Evolutionary conservation across 2,797 vertebrate genomes (phyloP), one percentile per base, ranked within the genome.

Genomic region (Muscicapa striata): DNA sequence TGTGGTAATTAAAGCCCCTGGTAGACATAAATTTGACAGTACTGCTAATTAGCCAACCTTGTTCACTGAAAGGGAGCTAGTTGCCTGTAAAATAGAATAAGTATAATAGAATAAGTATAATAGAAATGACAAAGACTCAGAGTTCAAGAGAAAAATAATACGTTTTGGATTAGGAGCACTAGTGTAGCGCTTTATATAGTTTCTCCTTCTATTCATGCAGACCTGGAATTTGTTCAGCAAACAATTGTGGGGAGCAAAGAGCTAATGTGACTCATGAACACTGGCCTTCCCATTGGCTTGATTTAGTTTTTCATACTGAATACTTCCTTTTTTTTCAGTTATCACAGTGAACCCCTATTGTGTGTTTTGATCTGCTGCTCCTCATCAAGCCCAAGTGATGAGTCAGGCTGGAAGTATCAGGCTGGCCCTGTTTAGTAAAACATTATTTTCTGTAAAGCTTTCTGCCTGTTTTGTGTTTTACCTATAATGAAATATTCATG

Each of bases 1-100:
- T 78, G 16, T 5, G 6, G 48, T 91, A 93, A 95, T 93, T 95
- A 89, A 86, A 87, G 40, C 15, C 32, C 40, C 55, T 48, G 27
- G 55, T 62, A 93, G 87, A 88, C n/a, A 54, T 66, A 80, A 75
- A 58, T 78, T 93, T 95, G 95, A 86, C 84, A 91, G 73, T 63
- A 91, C 73, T 84, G 84, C 55, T 95, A 94, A 94, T 94, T 95
- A 95, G 10, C 55, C 45, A 83, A 20, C 54, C 12, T 80, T 87
- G n/a, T 34, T 92, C 89, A 49, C 58, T 83, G 89, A 89, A 84
- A 95, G 51, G 59, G 79, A 87, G 62, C 66, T 92, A 72, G 84
- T 83, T 89, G 68, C 84, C 72, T 94, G 62, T 72, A 81, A 91
- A 94, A 85, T 23, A 93, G 59, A 72, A 5, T 51, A 90, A 84